Base-by-base conservation (phyloP, 2,888 invertebrate genomes). In the Ichneumoninae sp. region DNA sequence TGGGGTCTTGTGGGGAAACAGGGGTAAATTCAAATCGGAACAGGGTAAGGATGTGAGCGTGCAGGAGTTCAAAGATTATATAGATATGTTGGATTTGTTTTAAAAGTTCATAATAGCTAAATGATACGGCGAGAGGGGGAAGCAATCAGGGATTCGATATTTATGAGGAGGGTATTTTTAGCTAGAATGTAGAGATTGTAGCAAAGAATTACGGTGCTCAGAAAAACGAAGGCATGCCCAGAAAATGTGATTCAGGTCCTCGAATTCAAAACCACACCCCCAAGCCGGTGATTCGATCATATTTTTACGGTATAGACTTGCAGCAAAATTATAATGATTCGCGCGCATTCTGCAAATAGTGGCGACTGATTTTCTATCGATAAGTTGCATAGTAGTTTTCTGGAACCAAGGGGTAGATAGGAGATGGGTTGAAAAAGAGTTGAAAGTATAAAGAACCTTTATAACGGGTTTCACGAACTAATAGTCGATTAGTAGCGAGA, bases 331-430 rank as follows among this genome's bases (percentile, higher is more conserved):
- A 33, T 33, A 62, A 13, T 62, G 57, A 36, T 69, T 77, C 6
- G n/a, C 52, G 30, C 70, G 70, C 79, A 79, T 79, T 60, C 79
- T 71, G 40, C 13, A 52, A 22, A 79, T 6, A 5, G 26, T 36
- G 0, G 26, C 26, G 44, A 79, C 71, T 7, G 65, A 22, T 26
- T 40, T 40, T n/a, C 79, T n/a, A n/a, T 79, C 52, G 0, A 79
- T 4, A 10, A 4, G 30, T 36, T 36, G 47, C 4, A 62, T 4
- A 4, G 33, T 33, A 5, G 5, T 6, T 62, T 78, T 50, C 1
- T 19, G 2, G n/a, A 70, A 78, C 70, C 70, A 71, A 0, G 62
- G 62, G 1, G 47, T 19, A 22, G 30, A 16, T 19, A 22, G 30
- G 22, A 22, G 62, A 22, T 1, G 33, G 16, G 3, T n/a, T 1